A percentile compares a stretch with the other conserved stretches of the same genome.
Evolutionary conservation across 2,797 vertebrate species (phyloP).

Genomic region (Erpetoichthys calabaricus): DNA sequence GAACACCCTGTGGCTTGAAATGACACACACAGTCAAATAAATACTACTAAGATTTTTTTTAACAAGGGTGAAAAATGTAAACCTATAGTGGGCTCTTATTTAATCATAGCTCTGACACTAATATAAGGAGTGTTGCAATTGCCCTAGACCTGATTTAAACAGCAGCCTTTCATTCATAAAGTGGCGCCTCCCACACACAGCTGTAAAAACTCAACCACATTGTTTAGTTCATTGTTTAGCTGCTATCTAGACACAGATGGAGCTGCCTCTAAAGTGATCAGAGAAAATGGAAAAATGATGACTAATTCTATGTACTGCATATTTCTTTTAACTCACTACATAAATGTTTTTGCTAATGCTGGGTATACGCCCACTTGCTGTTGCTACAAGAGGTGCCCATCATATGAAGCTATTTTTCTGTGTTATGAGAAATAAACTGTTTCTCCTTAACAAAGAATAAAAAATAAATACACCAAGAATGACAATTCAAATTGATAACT

Average conservation of each 20-base stretch:
- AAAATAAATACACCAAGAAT: too few species aligned
- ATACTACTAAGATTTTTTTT: too few species aligned
- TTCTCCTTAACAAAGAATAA: too few species aligned
- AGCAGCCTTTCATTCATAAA: slow-evolving; percentile 6
- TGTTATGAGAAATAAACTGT: too few species aligned
- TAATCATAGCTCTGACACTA: slow-evolving; percentile 1
- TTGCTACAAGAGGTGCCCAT: slow-evolving; percentile 5
- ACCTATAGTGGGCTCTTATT: neutral
- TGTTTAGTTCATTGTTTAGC: neutral
- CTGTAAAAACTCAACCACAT: slow-evolving; percentile 3
- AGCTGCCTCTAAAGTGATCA: slow-evolving; percentile 1
- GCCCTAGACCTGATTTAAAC: slow-evolving; percentile 1
- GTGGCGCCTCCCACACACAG: slow-evolving; percentile 8
- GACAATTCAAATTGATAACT: too few species aligned
- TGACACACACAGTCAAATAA: too few species aligned
- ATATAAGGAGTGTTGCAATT: neutral
- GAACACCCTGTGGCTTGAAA: too few species aligned
- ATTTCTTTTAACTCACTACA: neutral
- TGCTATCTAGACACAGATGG: slow-evolving; percentile 2
- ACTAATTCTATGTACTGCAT: neutral
- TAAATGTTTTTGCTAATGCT: too few species aligned
- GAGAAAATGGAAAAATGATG: slow-evolving; percentile 1
- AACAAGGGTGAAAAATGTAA: slow-evolving; percentile 1
- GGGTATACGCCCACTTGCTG: neutral
- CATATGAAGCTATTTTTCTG: too few species aligned